phyloP scores from a whole-genome alignment of 2,113 vertebrate species.

The Melierax canorus region DNA sequence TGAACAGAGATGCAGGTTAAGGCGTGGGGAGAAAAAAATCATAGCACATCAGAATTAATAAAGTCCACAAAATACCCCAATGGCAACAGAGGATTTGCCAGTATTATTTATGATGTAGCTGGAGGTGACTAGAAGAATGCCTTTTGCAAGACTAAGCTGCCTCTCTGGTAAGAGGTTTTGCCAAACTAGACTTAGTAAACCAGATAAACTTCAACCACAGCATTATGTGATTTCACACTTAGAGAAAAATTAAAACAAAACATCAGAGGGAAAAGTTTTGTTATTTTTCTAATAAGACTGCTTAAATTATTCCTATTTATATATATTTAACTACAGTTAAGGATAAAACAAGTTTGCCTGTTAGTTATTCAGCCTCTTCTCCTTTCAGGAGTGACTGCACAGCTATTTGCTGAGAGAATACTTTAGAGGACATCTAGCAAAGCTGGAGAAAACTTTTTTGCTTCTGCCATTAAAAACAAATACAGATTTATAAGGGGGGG shows the following conservation, averaged over 20 bases:
- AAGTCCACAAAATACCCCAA: neutral
- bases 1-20: neutral
- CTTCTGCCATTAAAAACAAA: neutral
- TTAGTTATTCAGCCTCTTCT: neutral
- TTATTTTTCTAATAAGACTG: neutral
- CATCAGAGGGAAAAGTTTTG: neutral
- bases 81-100: neutral
- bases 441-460: neutral
- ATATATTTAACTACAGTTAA: neutral
- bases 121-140: neutral
- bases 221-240: neutral
- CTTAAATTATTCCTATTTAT: neutral
- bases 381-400: neutral
- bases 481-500: neutral
- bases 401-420: neutral
- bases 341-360: neutral
- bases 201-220: neutral
- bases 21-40: neutral
- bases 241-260: neutral
- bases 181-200: neutral
- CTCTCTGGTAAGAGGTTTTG: neutral
- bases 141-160: neutral
- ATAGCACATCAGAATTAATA: neutral
- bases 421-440: neutral
- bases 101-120: neutral